A percentile compares a stretch with the other conserved stretches of the same genome.
Evolutionary conservation across 2,888 invertebrate genomes (phyloP).

Genomic region (Lypha dubia): DNA sequence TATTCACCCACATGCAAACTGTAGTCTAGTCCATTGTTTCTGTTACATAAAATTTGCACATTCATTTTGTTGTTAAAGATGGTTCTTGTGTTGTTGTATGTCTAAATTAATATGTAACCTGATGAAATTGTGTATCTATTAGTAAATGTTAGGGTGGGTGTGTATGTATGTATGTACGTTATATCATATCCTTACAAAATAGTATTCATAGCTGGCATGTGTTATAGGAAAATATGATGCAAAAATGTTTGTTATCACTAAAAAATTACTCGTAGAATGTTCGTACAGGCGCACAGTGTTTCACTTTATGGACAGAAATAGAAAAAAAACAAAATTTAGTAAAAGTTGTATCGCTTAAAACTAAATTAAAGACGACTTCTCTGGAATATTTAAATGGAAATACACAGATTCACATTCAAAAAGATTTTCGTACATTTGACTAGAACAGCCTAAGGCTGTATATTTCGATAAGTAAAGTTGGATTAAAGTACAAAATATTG

Average conservation of each 20-base stretch:
- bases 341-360: neutral
- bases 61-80: neutral
- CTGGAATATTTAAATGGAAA: too few species aligned
- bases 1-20: slow-evolving; percentile 1
- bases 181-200: neutral
- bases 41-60: neutral
- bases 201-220: neutral
- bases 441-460: too few species aligned
- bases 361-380: too few species aligned
- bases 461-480: too few species aligned
- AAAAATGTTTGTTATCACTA: slow-evolving; percentile 38
- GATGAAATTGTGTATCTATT: neutral
- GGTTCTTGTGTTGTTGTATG: neutral
- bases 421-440: too few species aligned
- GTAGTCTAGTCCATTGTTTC: neutral
- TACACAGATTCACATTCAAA: too few species aligned
- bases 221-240: slow-evolving; percentile 32
- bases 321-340: neutral
- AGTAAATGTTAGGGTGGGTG: neutral
- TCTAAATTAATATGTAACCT: neutral
- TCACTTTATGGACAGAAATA: neutral
- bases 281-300: slow-evolving; percentile 6
- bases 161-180: neutral
- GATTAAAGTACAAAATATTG: too few species aligned
- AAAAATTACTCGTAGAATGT: slow-evolving; percentile 40